Base-by-base conservation (phyloP, 2,797 vertebrate genomes). In the Gymnoscopelus microlampas region DNA sequence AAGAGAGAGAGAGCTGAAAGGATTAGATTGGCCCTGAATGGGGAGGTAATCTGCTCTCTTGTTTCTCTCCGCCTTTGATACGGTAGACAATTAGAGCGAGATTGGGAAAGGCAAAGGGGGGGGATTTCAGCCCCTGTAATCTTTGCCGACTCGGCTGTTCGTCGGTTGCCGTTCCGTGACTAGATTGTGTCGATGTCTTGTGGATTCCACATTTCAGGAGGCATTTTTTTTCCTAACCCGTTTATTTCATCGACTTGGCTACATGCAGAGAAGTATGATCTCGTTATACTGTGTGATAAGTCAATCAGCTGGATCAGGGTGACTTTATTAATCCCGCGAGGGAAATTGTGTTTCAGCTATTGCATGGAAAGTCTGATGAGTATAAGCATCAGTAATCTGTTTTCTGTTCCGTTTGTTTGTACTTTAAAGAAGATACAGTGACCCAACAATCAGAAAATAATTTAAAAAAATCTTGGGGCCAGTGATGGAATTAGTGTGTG, bases 31-130 rank as follows among this genome's bases (percentile, higher is more conserved):
- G 76, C 68, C 48, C 76, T 86, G 83, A 91, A 91, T 84, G 77
- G 79, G 84, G 9, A 87, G 87, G 77, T 90, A 88, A 91, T 91
- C 87, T 87, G 68, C 70, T 68, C 78, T 79, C 81, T 85, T 88
- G 81, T 89, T 87, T 88, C 78, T 85, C 56, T 9, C 71, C 68
- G 84, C 60, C 77, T 88, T 87, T 92, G 89, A 90, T 88, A 84
- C 87, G 76, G 72, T 83, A 75, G 66, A 85, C 82, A 87, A 87
- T 86, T 90, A 88, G 73, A 80, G 66, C 29, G 69, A 73, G 68
- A 79, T 64, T 53, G 61, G 77, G 54, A 49, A 49, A 13, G 35
- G 47, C 53, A 47, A 67, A 15, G 54, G 60, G 59, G 64, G 60
- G 10, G 35, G 75, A 68, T 74, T 64, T 65, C 56, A 49, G 68